Conservation (phyloP, 2,888 invertebrate species). For the Chymomyza procnemis region DNA sequence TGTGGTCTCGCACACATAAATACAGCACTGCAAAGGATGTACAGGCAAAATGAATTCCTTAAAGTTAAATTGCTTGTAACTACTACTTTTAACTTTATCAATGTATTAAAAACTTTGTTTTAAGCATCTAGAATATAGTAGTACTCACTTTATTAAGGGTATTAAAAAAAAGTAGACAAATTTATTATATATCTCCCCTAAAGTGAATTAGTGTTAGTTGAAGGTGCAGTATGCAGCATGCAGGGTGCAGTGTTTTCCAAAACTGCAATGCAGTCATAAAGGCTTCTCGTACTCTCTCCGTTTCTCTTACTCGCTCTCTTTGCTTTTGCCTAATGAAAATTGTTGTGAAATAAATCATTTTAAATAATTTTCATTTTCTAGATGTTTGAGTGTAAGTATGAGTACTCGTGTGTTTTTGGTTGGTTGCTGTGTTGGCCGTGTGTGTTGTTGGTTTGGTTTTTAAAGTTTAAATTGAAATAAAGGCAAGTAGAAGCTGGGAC, state of each 20-base stretch:
- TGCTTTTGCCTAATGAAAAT: constrained; percentile 60
- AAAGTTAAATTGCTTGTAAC: too few species aligned
- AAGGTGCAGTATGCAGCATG: not conserved
- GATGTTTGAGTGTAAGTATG: not conserved
- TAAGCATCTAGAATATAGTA: not conserved
- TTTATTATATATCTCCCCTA: constrained; percentile 30
- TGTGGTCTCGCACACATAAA: too few species aligned
- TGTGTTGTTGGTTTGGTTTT: constrained; percentile 29
- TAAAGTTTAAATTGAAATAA: constrained; percentile 68
- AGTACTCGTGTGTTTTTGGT: constrained; percentile 1
- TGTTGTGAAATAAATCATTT: constrained; percentile 72
- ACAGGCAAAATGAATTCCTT: too few species aligned
- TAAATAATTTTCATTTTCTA: constrained; percentile 63
- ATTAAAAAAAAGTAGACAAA: constrained; percentile 24
- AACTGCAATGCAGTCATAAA: constrained; percentile 58
- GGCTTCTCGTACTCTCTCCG: not conserved
- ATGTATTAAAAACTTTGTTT: not conserved
- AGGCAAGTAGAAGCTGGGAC: constrained; percentile 70
- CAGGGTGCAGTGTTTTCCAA: not conserved
- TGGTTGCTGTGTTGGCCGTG: not conserved
- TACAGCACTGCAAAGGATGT: too few species aligned
- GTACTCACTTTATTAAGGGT: not conserved
- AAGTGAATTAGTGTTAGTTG: constrained; percentile 64
- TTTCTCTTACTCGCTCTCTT: not conserved
- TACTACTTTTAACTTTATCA: too few species aligned